phyloP scores from a whole-genome alignment of 2,797 vertebrate species.

The Notamacropus eugenii region DNA sequence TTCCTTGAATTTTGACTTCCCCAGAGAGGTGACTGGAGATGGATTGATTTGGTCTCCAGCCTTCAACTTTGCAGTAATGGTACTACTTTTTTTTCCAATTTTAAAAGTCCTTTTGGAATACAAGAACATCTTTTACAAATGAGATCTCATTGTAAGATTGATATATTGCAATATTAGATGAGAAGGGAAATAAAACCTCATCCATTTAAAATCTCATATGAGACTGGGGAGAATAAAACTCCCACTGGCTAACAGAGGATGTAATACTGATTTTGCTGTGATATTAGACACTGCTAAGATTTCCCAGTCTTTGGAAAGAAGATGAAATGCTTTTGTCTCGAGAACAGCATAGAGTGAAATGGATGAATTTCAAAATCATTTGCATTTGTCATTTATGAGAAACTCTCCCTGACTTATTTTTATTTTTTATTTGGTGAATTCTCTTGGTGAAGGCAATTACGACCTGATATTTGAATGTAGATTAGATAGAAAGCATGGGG shows the following conservation, averaged over 20 bases:
- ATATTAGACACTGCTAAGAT: constrained; percentile 21
- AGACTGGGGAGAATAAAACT: constrained; percentile 10
- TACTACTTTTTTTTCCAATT: constrained; percentile 1
- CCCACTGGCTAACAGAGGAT: not conserved
- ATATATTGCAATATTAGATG: constrained; percentile 46
- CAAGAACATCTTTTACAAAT: constrained; percentile 59
- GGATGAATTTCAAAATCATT: constrained; percentile 25
- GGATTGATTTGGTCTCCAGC: constrained; percentile 45
- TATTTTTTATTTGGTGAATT: constrained; percentile 27
- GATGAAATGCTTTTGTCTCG: constrained; percentile 38
- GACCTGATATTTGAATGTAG: not conserved
- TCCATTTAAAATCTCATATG: constrained; percentile 59
- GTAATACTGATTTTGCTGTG: constrained; percentile 30
- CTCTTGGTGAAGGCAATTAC: constrained; percentile 13
- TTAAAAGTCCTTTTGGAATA: constrained; percentile 58
- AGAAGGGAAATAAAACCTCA: constrained; percentile 54
- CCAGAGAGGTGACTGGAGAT: constrained; percentile 12
- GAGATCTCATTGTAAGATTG: constrained; percentile 44
- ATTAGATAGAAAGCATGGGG: not conserved
- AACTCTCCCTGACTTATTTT: constrained; percentile 38
- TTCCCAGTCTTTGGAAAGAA: constrained; percentile 46
- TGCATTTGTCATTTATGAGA: constrained; percentile 5
- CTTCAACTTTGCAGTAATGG: constrained; percentile 34
- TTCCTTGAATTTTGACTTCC: constrained; percentile 9
- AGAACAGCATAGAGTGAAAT: not conserved